Conservation (phyloP, 2,797 vertebrate species). For the Odontamblyopus lacepedii region DNA sequence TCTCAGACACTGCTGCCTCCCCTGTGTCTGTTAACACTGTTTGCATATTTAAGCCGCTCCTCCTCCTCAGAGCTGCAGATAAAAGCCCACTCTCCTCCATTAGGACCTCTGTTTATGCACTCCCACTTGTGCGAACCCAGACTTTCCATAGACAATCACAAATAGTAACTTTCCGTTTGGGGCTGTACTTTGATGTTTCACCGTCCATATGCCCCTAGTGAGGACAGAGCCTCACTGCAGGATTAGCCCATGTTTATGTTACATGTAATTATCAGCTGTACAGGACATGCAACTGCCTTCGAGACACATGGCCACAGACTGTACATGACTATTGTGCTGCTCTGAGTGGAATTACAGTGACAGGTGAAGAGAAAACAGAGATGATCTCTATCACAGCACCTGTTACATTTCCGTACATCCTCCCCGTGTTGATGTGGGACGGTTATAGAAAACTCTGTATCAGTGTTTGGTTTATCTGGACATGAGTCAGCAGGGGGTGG, state of each 20-base stretch:
- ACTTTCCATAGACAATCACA: conserved; percentile 57
- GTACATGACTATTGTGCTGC: background rate
- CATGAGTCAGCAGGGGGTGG: background rate
- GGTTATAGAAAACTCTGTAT: background rate
- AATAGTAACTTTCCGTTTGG: conserved; percentile 66
- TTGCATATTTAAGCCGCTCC: conserved; percentile 19
- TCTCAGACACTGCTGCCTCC: background rate
- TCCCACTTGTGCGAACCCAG: conserved; percentile 14
- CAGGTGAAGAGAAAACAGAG: too few relatives aligned
- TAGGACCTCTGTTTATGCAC: conserved; percentile 57
- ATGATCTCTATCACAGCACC: background rate
- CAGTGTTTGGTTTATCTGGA: too few relatives aligned
- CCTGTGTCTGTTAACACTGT: conserved; percentile 24
- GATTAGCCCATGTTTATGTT: conserved; percentile 31
- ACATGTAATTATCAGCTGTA: background rate
- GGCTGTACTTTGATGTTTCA: conserved; percentile 52
- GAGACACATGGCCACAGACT: background rate
- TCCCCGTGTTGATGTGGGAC: background rate
- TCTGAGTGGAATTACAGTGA: background rate
- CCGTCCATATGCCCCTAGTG: conserved; percentile 30
- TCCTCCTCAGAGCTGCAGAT: conserved; percentile 33
- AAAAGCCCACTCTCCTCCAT: conserved; percentile 54
- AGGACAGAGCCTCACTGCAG: conserved; percentile 31
- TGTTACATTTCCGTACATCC: background rate
- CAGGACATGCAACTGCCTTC: background rate